These are phyloP conservation scores for Deroptyus accipitrinus DNA, from an alignment of 2,113 vertebrate species.

Conservation along the genomic window DNA sequence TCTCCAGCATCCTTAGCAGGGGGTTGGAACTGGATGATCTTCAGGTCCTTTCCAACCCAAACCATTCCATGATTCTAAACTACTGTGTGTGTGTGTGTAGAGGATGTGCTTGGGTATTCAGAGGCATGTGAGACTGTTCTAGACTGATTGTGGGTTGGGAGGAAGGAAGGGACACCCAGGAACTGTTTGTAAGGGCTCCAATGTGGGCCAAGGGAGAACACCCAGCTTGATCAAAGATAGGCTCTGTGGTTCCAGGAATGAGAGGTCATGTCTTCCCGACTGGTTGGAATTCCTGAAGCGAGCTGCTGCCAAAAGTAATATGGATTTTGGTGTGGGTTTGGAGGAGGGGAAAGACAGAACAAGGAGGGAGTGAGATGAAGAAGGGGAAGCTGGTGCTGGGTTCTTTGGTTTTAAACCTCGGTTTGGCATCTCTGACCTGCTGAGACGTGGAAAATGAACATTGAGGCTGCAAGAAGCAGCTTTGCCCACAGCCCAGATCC, in stretches of 20 bases:
- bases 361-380: neutral
- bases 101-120: neutral
- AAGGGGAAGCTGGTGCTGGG: neutral
- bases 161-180: neutral
- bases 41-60: neutral
- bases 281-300: neutral
- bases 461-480: neutral
- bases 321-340: neutral
- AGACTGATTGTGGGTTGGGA: neutral
- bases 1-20: neutral
- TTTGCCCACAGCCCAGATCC: neutral
- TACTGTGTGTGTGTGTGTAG: neutral
- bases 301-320: neutral
- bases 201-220: neutral
- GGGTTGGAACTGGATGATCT: neutral
- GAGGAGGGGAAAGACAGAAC: neutral
- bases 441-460: neutral
- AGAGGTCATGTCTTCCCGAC: neutral
- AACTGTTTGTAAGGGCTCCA: neutral
- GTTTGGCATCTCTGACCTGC: neutral
- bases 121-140: neutral
- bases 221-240: neutral
- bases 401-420: neutral
- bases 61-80: neutral
- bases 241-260: neutral